These are phyloP conservation scores for Parapristionchus giblindavisi DNA, from an alignment of 2,888 invertebrate genomes.

Conservation along the genomic window DNA sequence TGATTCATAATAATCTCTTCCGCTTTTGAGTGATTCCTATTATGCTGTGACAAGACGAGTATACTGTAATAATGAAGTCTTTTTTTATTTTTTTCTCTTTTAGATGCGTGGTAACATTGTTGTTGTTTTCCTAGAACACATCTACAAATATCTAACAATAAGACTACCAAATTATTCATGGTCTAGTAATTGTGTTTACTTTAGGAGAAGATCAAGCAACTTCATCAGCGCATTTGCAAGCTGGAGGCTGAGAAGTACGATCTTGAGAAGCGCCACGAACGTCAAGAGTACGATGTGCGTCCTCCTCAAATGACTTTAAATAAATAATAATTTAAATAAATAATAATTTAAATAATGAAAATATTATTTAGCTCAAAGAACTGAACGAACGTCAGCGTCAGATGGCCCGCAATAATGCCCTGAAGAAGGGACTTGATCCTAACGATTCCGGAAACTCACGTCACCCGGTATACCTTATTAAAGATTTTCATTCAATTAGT, in stretches of 20 bases:
- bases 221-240: slow-evolving; percentile 66
- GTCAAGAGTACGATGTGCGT: slow-evolving; percentile 67
- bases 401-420: slow-evolving; percentile 61
- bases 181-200: no score
- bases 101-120: no score
- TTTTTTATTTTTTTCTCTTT: no score
- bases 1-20: no score
- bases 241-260: slow-evolving; percentile 69
- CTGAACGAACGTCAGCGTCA: slow-evolving; percentile 69
- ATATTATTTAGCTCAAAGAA: slow-evolving; percentile 62
- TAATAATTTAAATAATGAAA: no score
- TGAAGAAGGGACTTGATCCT: slow-evolving; percentile 61
- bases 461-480: slow-evolving; percentile 46
- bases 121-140: no score
- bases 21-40: no score
- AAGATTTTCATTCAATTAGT: not conserved
- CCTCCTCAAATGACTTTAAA: not conserved
- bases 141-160: no score
- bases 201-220: slow-evolving; percentile 50
- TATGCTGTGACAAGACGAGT: no score
- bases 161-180: no score
- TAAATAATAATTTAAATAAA: no score
- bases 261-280: slow-evolving; percentile 68
- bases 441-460: slow-evolving; percentile 59
- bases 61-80: no score